Base-by-base conservation (phyloP, 2,888 invertebrate species). In the Phlogophora meticulosa region DNA sequence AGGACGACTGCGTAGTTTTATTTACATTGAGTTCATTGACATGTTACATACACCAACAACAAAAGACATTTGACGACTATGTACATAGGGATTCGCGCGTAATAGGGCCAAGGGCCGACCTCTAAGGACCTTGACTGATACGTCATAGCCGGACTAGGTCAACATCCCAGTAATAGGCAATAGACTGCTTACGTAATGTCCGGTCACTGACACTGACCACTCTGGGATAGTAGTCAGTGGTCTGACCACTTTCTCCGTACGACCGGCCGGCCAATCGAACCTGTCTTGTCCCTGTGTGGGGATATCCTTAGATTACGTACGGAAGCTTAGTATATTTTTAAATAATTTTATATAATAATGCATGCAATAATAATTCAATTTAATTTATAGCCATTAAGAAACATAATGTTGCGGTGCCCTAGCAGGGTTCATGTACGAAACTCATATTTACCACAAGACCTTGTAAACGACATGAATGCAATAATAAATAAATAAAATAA, bases 221-320 rank as follows among this genome's bases (percentile, higher is more conserved):
- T 11, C 17, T 24, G 17, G 10, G 1, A 10, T 11, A 7, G 22
- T 56, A 42, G 42, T 36, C 49, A 43, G 36, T 43, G n/a, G 53
- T 42, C 11, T 22, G 11, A 46, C 22, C 62, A 73, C 78, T 76
- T 78, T 76, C 75, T 52, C 74, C 43, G 36, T 55, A 20, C 74
- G 40, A 42, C 38, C 43, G 36, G 58, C 20, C 74, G 40, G 42
- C 38, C 51, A 34, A 34, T 9, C 24, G 20, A 34, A 61, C 66
- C 51, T 34, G 61, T 53, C 24, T 34, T 32, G 34, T n/a, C n/a
- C 34, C 22, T 55, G 38, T n/a, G 32, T 24, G n/a, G 45, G 48
- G 49, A 52, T 67, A 52, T 78, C 56, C 68, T 53, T 9, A 4
- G 4, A 45, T 40, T 72, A 65, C 65, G 72, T n/a, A n/a, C n/a